Evolutionary conservation across 2,888 invertebrate species (phyloP).

Genomic region (Hydriomena furcata): DNA sequence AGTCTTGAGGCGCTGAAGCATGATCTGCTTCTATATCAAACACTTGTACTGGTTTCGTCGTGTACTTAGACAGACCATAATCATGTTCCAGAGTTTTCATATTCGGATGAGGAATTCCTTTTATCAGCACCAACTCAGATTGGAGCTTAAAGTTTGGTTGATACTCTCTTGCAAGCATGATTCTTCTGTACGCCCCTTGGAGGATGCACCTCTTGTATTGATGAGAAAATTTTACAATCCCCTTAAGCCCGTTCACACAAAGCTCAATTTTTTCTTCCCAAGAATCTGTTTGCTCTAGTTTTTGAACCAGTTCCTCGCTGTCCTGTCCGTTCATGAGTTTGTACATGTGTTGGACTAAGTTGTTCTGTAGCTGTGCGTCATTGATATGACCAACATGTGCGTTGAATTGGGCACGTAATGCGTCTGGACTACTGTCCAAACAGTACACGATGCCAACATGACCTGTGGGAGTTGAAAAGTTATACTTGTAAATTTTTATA

Average conservation of each 20-base stretch:
- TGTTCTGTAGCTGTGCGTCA: slow-evolving; percentile 43
- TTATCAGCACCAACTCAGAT: slow-evolving; percentile 47
- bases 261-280: slow-evolving; percentile 46
- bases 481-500: no score
- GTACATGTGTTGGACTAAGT: slow-evolving; percentile 46
- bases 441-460: slow-evolving; percentile 48
- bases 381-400: slow-evolving; percentile 45
- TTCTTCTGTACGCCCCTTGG: slow-evolving; percentile 43
- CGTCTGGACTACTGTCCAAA: slow-evolving; percentile 54
- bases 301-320: slow-evolving; percentile 36
- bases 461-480: slow-evolving; percentile 36
- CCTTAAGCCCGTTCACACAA: slow-evolving; percentile 39
- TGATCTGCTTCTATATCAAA: slow-evolving; percentile 43
- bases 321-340: slow-evolving; percentile 42
- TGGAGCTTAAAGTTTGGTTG: slow-evolving; percentile 41
- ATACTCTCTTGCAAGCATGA: slow-evolving; percentile 42
- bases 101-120: slow-evolving; percentile 42
- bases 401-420: slow-evolving; percentile 44
- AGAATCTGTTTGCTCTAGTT: slow-evolving; percentile 34
- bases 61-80: slow-evolving; percentile 47
- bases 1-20: slow-evolving; percentile 38
- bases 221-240: slow-evolving; percentile 39
- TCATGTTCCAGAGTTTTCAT: slow-evolving; percentile 37
- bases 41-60: slow-evolving; percentile 38
- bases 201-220: slow-evolving; percentile 47